Evolutionary conservation across 1,140 invertebrate genomes (phyloP).

Genomic region (Polypedilum pembai): DNA sequence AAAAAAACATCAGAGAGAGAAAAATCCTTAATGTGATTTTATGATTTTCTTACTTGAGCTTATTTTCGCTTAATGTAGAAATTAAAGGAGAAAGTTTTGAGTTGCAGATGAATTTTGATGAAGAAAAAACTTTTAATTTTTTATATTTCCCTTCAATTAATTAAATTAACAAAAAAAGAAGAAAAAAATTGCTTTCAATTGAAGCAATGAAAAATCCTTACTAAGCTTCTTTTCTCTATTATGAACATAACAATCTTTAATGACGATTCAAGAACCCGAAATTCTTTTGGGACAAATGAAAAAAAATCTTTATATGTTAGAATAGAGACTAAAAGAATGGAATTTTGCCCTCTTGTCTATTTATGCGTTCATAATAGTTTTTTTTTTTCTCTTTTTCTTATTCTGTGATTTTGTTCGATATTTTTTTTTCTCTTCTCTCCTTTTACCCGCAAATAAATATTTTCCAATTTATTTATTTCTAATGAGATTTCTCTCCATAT

Average conservation of each 20-base stretch:
- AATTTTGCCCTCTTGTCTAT: not conserved
- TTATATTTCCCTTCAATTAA: too few relatives aligned
- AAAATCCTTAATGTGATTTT: constrained; percentile 6
- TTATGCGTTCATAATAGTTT: constrained; percentile 27
- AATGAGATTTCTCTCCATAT: constrained; percentile 1
- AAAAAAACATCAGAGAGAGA: not conserved
- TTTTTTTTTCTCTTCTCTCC: not conserved
- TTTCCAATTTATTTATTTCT: constrained; percentile 27
- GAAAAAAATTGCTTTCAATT: not conserved
- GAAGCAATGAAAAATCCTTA: not conserved
- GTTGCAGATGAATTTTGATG: too few relatives aligned
- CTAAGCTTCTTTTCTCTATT: not conserved
- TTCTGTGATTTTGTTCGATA: not conserved
- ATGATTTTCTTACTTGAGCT: not conserved
- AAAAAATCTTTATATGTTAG: not conserved
- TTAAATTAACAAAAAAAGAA: too few relatives aligned
- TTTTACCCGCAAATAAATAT: constrained; percentile 8
- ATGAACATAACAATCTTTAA: too few relatives aligned
- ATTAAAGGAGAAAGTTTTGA: too few relatives aligned
- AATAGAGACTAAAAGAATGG: too few relatives aligned
- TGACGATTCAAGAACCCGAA: not conserved
- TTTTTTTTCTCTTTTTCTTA: not conserved
- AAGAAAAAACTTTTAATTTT: too few relatives aligned
- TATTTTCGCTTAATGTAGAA: not conserved
- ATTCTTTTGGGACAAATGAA: not conserved